Evolutionary conservation across 1,140 invertebrate species (phyloP).

Genomic region (Drosophila teissieri): DNA sequence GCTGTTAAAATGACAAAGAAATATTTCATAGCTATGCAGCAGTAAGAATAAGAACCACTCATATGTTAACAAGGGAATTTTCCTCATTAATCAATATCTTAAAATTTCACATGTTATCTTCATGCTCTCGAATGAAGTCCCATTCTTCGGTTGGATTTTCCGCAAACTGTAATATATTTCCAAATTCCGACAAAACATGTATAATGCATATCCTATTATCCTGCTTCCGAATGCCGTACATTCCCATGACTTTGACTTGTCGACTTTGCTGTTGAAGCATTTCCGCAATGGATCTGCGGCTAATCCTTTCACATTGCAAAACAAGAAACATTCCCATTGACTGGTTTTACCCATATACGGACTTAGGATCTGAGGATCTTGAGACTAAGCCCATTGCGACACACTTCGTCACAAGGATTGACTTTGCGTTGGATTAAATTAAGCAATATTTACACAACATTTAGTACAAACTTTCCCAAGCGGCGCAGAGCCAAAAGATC

Average conservation of each 20-base stretch:
- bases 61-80: not conserved
- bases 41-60: too few species aligned
- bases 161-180: conserved; percentile 19
- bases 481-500: conserved; percentile 20
- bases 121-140: not conserved
- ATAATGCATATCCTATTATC: conserved; percentile 27
- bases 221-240: conserved; percentile 33
- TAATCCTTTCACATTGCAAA: conserved; percentile 36
- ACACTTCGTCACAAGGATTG: conserved; percentile 45
- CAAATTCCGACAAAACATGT: not conserved
- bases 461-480: conserved; percentile 57
- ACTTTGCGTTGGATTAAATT: conserved; percentile 55
- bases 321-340: conserved; percentile 38
- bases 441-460: conserved; percentile 69
- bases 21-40: too few species aligned
- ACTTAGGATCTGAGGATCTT: not conserved
- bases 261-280: conserved; percentile 23
- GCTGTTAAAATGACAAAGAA: too few species aligned
- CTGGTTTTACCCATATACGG: conserved; percentile 33
- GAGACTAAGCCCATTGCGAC: conserved; percentile 44
- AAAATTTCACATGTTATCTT: not conserved
- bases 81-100: not conserved
- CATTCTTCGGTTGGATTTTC: conserved; percentile 9
- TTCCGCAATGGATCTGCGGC: conserved; percentile 41
- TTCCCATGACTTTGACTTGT: conserved; percentile 53